Conservation (phyloP, 2,113 vertebrate species). For the Sphyrna mokarran region DNA sequence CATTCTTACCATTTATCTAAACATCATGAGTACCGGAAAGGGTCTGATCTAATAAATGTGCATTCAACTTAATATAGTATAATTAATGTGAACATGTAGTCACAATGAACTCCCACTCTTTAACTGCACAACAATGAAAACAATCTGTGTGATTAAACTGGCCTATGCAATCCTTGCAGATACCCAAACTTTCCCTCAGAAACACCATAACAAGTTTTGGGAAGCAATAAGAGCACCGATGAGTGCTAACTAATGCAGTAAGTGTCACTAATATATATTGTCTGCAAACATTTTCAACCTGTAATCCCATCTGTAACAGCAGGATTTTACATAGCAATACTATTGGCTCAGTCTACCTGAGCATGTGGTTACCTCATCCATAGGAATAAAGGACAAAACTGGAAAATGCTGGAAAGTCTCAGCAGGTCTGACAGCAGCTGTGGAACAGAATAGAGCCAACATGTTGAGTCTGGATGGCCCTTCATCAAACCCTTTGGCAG, state of each 20-base stretch:
- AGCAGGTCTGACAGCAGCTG: too few species aligned
- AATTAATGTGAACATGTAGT: neutral
- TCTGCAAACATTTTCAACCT: neutral
- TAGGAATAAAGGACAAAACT: neutral
- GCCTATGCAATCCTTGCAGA: neutral
- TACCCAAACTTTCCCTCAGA: neutral
- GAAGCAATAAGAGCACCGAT: neutral
- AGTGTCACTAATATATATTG: neutral
- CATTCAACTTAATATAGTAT: neutral
- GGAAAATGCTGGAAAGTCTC: too few species aligned
- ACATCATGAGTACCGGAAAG: neutral
- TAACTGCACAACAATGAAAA: neutral
- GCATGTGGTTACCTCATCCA: neutral
- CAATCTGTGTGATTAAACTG: neutral
- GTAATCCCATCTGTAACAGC: neutral
- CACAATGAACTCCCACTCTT: neutral
- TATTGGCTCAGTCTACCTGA: neutral
- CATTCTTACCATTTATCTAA: neutral
- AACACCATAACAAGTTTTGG: neutral
- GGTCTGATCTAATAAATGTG: neutral
- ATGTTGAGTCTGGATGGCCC: too few species aligned
- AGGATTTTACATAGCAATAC: neutral
- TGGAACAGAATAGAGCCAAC: too few species aligned
- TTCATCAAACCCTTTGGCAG: too few species aligned
- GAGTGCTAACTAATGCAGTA: neutral